Evolutionary conservation across 2,888 invertebrate species (phyloP).

Genomic region (Chironomus tentans): DNA sequence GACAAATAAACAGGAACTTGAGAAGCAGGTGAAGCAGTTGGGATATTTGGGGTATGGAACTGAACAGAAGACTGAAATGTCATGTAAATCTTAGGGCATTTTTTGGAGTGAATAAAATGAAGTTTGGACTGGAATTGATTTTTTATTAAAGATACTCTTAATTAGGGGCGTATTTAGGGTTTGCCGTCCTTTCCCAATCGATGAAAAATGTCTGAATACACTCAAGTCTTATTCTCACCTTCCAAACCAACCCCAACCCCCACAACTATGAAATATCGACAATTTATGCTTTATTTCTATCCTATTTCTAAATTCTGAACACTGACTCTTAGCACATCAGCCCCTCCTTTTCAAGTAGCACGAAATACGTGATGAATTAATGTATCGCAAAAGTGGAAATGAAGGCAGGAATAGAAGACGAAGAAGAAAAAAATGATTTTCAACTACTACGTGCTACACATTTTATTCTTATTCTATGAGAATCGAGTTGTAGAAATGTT

Average conservation of each 20-base stretch:
- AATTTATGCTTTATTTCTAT: neutral
- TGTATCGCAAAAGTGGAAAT: neutral
- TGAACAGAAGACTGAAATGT: neutral
- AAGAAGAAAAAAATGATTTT: neutral
- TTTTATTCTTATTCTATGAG: neutral
- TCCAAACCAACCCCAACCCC: neutral
- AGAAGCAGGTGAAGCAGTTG: constrained; percentile 52
- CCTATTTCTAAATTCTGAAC: neutral
- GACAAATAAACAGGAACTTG: constrained; percentile 52
- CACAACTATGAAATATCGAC: neutral
- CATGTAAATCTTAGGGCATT: no score
- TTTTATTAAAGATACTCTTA: no score
- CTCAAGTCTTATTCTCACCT: neutral
- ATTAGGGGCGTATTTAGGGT: no score
- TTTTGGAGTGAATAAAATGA: no score
- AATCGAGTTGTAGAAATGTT: neutral
- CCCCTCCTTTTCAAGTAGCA: neutral
- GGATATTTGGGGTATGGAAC: constrained; percentile 33
- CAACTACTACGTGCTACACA: neutral
- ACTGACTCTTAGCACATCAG: neutral
- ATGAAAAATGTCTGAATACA: no score
- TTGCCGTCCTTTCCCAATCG: no score
- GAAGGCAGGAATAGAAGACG: neutral
- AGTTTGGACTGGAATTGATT: no score
- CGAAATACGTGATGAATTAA: constrained; percentile 1